Conservation (phyloP, 2,797 vertebrate species). For the Myotis findleyi region DNA sequence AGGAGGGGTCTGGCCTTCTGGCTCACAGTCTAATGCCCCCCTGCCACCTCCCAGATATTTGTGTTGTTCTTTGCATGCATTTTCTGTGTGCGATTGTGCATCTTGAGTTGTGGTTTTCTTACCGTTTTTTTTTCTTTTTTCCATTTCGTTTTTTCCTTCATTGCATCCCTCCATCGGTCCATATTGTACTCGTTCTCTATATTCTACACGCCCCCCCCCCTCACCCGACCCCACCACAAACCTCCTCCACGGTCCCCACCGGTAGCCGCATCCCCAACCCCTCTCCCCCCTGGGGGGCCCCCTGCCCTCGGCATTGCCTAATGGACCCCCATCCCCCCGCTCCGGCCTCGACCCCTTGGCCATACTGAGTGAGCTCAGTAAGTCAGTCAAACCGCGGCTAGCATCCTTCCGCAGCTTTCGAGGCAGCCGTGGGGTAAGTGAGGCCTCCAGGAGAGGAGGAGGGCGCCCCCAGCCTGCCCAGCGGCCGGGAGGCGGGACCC, state of each 20-base stretch:
- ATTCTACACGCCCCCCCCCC: background rate
- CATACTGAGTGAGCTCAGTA: slow-evolving; percentile 98
- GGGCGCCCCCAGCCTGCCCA: background rate
- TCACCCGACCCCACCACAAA: background rate
- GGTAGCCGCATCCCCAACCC: slow-evolving; percentile 89
- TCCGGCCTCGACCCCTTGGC: slow-evolving; percentile 95
- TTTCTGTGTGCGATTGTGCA: slow-evolving; percentile 58
- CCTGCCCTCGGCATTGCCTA: slow-evolving; percentile 88
- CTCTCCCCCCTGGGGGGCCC: slow-evolving; percentile 87
- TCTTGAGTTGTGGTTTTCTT: slow-evolving; percentile 82
- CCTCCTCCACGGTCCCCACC: background rate
- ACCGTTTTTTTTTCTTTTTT: slow-evolving; percentile 72
- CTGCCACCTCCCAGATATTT: background rate
- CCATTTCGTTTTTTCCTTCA: slow-evolving; percentile 76
- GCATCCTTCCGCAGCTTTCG: slow-evolving; percentile 94
- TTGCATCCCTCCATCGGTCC: slow-evolving; percentile 27
- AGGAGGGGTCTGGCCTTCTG: background rate
- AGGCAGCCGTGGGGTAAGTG: slow-evolving; percentile 93
- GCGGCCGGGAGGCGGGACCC: slow-evolving; percentile 60
- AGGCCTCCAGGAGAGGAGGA: slow-evolving; percentile 47
- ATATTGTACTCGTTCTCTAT: slow-evolving; percentile 4
- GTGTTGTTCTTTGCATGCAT: slow-evolving; percentile 55
- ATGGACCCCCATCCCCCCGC: slow-evolving; percentile 96
- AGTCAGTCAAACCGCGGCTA: slow-evolving; percentile 97
- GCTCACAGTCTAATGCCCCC: slow-evolving; percentile 30